Base-by-base conservation (phyloP, 2,113 vertebrate species). In the Etia nguti region DNA sequence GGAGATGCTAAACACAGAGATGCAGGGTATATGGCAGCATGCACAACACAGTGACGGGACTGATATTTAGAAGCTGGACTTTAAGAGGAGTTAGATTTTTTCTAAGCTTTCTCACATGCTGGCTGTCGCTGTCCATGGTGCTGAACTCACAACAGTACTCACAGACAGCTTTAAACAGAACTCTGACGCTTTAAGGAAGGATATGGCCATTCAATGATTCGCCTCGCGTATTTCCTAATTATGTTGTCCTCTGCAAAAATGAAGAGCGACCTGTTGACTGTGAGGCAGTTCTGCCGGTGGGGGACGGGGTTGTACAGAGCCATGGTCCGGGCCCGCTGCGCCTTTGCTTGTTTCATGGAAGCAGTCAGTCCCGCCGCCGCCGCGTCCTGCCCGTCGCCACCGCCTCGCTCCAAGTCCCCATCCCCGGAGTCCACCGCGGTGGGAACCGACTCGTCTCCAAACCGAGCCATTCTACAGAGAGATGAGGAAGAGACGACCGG, bases 141-240 rank as follows among this genome's bases (percentile, higher is more conserved):
- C 94, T 96, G 92, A 94, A 83, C 82, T 36, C 4, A 50, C 79
- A 52, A 50, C 65, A 54, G n/a, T 38, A 65, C 60, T n/a, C 20
- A 50, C 24, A 20, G 41, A 75, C 29, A 79, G 55, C 52, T 87
- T 56, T 12, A 26, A 18, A 75, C 46, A 75, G 9, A 43, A 11
- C 18, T 26, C 12, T 31, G 46, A 20, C 29, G 56, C 26, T 43
- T 10, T 16, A 22, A 29, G 54, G 95, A 99, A 99, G 98, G 98
- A 99, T 99, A 99, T 99, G 98, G 98, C 98, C 98, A 99, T 87
- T 99, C 98, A 93, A 98, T 99, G 92, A 99, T 97, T 95, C 97
- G 97, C 95, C 97, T 96, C 55, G 98, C 98, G 1, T 98, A 98
- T 96, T 98, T 99, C 96, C 98, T 97, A 82, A 99, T 97, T 89